Conservation (phyloP, 2,113 vertebrate genomes). For the Vidua chalybeata region DNA sequence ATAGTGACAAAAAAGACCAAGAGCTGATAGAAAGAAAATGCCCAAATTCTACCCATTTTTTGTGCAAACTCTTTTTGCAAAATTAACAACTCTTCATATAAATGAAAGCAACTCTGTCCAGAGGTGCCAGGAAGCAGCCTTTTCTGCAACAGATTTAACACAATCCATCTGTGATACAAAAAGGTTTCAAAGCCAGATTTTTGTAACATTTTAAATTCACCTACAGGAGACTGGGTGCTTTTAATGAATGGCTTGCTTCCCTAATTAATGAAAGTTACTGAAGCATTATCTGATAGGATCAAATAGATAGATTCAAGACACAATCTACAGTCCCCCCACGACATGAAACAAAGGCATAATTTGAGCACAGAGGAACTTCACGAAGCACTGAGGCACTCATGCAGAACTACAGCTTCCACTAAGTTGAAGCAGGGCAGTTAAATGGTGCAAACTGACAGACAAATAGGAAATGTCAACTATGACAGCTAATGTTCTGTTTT, state of each 20-base stretch:
- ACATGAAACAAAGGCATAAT: conserved; percentile 67
- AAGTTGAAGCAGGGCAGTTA: conserved; percentile 64
- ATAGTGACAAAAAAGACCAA: conserved; percentile 75
- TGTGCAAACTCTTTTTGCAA: background rate
- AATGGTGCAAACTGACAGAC: background rate
- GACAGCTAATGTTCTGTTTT: background rate
- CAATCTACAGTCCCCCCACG: background rate
- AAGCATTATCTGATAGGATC: background rate
- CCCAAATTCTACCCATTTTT: conserved; percentile 80
- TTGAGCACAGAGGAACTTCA: conserved; percentile 72
- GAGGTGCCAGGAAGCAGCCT: background rate
- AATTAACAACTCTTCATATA: background rate
- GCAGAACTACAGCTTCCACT: conserved; percentile 52
- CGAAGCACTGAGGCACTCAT: conserved; percentile 42
- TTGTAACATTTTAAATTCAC: background rate
- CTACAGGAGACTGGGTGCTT: background rate
- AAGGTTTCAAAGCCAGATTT: background rate
- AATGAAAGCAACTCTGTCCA: background rate
- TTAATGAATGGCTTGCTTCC: background rate
- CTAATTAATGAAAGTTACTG: background rate
- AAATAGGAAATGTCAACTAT: background rate
- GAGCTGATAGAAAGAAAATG: conserved; percentile 75
- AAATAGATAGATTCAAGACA: background rate
- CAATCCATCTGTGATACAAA: background rate
- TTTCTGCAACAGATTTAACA: background rate